Conservation (phyloP, 2,888 invertebrate genomes). For the Chrysolina haemoptera region DNA sequence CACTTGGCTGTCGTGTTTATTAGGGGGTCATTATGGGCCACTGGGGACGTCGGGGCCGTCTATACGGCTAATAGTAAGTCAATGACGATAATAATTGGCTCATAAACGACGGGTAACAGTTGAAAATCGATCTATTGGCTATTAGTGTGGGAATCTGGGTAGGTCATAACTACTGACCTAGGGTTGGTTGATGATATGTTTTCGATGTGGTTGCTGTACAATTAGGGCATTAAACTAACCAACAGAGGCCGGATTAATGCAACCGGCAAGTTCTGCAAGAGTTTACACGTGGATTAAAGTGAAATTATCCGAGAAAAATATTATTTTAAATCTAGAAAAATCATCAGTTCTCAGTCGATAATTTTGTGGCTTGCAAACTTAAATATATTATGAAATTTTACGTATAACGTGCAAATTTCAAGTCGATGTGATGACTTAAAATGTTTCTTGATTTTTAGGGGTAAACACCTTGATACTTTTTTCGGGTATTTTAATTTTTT, state of each 20-base stretch:
- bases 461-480: no score
- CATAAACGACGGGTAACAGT: slow-evolving; percentile 20
- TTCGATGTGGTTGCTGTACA: neutral
- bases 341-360: no score
- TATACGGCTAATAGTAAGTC: slow-evolving; percentile 18
- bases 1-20: slow-evolving; percentile 23
- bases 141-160: neutral
- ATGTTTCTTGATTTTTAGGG: no score
- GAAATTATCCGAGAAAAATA: no score
- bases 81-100: slow-evolving; percentile 28
- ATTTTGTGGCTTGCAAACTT: no score
- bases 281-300: no score
- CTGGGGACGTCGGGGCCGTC: neutral
- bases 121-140: slow-evolving; percentile 17
- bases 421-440: no score
- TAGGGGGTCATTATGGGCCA: slow-evolving; percentile 10
- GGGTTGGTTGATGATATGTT: slow-evolving; percentile 4
- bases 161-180: neutral
- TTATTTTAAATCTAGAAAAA: no score
- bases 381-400: no score
- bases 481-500: no score
- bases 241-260: neutral
- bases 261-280: neutral
- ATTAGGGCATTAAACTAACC: neutral
- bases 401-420: no score